Percentiles rank a stretch among this genome's conserved stretches.
Conservation (phyloP, 2,888 invertebrate genomes). For the Mycalesis mineus region DNA sequence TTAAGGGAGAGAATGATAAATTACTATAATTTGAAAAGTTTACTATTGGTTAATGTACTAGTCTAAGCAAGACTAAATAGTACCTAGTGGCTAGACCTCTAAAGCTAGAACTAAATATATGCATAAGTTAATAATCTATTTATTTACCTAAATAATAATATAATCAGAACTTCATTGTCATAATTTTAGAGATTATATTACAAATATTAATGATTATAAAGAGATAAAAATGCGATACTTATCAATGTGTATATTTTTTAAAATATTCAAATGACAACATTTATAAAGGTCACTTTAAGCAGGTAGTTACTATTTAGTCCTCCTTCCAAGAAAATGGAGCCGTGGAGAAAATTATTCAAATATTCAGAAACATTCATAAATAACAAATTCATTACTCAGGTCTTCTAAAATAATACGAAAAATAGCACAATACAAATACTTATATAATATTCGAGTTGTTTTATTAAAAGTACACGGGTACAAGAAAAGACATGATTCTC, state of each 20-base stretch:
- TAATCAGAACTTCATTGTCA: neutral
- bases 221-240: constrained; percentile 7
- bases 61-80: constrained; percentile 24
- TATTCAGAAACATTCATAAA: neutral
- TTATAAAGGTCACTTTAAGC: constrained; percentile 24
- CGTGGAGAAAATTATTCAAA: neutral
- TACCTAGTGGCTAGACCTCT: constrained; percentile 20
- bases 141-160: too few species aligned
- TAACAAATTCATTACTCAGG: too few species aligned
- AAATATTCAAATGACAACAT: constrained; percentile 13
- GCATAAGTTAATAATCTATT: neutral
- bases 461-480: too few species aligned
- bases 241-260: neutral
- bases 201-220: constrained; percentile 12
- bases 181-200: neutral
- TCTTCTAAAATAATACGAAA: too few species aligned
- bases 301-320: constrained; percentile 27
- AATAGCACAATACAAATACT: too few species aligned
- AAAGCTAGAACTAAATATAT: constrained; percentile 7
- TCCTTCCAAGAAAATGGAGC: constrained; percentile 5
- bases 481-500: neutral
- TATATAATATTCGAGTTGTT: too few species aligned
- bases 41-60: constrained; percentile 25
- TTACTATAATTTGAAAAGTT: constrained; percentile 14
- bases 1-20: constrained; percentile 2